Base-by-base conservation (phyloP, 2,113 vertebrate species). In the Hippopotamus amphibius region DNA sequence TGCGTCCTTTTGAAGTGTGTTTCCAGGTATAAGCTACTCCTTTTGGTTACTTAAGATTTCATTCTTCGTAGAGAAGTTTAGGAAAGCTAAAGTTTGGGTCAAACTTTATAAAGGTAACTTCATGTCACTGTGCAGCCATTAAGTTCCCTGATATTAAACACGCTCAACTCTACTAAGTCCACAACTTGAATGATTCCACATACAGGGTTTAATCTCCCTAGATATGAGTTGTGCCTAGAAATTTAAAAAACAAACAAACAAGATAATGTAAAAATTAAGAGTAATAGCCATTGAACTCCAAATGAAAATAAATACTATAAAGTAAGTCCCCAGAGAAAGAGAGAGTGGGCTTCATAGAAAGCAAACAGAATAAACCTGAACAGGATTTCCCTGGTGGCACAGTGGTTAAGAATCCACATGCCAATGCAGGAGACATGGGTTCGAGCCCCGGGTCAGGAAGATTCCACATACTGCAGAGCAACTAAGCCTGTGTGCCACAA, bases 181-280 rank as follows among this genome's bases (percentile, higher is more conserved):
- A 79, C 48, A 80, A 48, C 13, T 83, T 43, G 22, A 83, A 88
- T 83, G 91, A 88, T 71, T 91, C 46, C 26, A 91, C 26, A 63
- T 3, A 30, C 1, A 50, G 46, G 12, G 13, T 53, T 68, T 79
- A 88, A 59, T 37, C 48, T 79, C 46, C 43, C 63, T 88, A 83
- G 82, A 71, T 43, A 53, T 88, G 37, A 71, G 53, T 11, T 68
- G 57, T 68, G 46, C 33, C 30, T 74, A 48, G 1, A 33, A 30
- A 84, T 88, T 77, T 24, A 55, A 86, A 93, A 63, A 63, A 61
- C 46, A 68, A 46, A 82, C 43, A 92, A 79, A 12, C 19, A 96
- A 79, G 16, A 80, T 68, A 72, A 84, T n/a, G 2, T 63, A 91
- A 95, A 81, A 85, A 16, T 89, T 68, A 86, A 74, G 55, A n/a